A percentile compares a stretch with the other conserved stretches of the same genome.
Conservation (phyloP, 2,888 invertebrate genomes). For the Lamellibrachia satsuma region DNA sequence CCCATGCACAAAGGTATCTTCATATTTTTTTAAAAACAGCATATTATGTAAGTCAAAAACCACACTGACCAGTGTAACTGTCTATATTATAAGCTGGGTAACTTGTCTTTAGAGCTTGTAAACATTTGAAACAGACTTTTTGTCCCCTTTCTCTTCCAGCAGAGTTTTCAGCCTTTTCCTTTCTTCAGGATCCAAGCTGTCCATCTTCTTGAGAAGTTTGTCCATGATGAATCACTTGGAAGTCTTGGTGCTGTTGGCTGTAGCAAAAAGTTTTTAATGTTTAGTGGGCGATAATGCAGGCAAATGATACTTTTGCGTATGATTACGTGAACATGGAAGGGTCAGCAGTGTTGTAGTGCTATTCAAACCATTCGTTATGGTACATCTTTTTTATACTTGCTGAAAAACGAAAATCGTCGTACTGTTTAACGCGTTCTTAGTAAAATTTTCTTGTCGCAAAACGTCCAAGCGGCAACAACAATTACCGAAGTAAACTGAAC, state of each 20-base stretch:
- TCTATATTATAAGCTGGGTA: neutral
- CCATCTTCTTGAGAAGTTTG: constrained; percentile 36
- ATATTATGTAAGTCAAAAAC: too few species aligned
- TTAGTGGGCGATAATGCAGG: neutral
- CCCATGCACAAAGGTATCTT: too few species aligned
- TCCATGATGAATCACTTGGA: constrained; percentile 29
- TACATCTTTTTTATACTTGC: neutral
- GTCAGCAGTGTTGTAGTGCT: neutral
- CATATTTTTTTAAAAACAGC: too few species aligned
- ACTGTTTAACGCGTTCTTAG: neutral
- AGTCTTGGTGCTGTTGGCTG: too few species aligned
- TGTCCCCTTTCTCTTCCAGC: constrained; percentile 36
- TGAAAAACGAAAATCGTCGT: neutral
- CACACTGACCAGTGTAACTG: neutral
- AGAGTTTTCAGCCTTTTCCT: constrained; percentile 35
- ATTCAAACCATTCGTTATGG: neutral
- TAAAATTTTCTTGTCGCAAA: neutral
- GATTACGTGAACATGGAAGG: neutral
- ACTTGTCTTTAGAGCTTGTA: neutral
- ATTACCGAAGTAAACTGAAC: neutral
- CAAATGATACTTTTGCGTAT: neutral
- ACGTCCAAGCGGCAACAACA: neutral
- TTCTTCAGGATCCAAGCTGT: constrained; percentile 38
- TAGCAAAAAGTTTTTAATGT: neutral
- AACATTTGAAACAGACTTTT: constrained; percentile 19